Base-by-base conservation (phyloP, 2,888 invertebrate genomes). In the Cosmia pyralina region DNA sequence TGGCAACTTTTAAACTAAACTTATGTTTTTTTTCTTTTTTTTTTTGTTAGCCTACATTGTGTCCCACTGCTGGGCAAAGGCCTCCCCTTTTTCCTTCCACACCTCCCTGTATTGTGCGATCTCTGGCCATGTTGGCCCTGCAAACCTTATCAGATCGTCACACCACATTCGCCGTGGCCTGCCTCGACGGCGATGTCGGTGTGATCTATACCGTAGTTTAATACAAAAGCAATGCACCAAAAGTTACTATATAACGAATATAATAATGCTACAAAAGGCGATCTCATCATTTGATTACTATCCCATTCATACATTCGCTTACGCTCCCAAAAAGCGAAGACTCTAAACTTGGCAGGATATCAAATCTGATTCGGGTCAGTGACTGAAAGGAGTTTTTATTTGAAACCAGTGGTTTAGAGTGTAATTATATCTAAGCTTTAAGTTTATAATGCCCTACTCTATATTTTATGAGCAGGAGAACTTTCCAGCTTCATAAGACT, bases 281-380 rank as follows among this genome's bases (percentile, higher is more conserved):
- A 72, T 81, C 48, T 63, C 28, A 80, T 72, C 62, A 66, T 77
- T 65, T 81, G 74, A 78, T 81, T 71, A 66, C 46, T 53, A 48
- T 46, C n/a, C 50, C 53, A 81, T 69, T 77, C 67, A 69, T 67
- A 60, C 58, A 38, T 52, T 34, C n/a, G 53, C 57, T 64, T 70
- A 58, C 82, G 48, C 57, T 70, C 58, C 64, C 68, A 82, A 79
- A 81, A 66, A 69, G 41, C 41, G 41, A 71, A 66, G 62, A 68
- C 41, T 59, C 52, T 41, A 77, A 55, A 77, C 68, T 78, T 82
- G 82, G 81, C 81, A 59, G 28, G 4, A 55, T 65, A 10, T 82
- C 81, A 82, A 79, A 68, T 75, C 68, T 75, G 68, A 63, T 82
- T 63, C 58, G 55, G 82, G 65, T 78, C 81, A 75, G 55, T 69